Base-by-base conservation (phyloP, 2,888 invertebrate species). In the Brachylomia viminalis region DNA sequence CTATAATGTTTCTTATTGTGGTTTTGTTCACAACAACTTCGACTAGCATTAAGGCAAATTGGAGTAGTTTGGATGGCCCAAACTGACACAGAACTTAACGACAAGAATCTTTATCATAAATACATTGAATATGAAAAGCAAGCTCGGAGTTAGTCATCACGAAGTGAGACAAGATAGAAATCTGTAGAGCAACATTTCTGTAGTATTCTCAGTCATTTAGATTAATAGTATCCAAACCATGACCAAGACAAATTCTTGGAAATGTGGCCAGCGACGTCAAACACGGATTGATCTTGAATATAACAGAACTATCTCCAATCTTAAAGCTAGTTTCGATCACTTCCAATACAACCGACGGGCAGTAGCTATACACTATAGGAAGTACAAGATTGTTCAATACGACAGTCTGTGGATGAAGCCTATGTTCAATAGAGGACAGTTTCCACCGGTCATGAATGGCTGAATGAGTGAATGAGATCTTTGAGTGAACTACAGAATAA, bases 381-480 rank as follows among this genome's bases (percentile, higher is more conserved):
- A 38, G 59, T 68, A 64, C 77, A 23, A 73, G 71, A 82, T 85
- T 42, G 82, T 85, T 83, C 71, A 71, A 83, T 77, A 82, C 73
- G 84, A 59, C n/a, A 66, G 70, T 23, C 85, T 77, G 70, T 73
- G 59, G 76, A 54, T 71, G 72, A 82, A 77, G 64, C 77, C 72
- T 71, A 61, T 66, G 72, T 77, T 77, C 82, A 72, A 76, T 74
- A 45, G 73, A 72, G 30, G 82, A 83, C 85, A 77, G 83, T 82
- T 85, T 85, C 83, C 77, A 77, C 38, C 73, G 61, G 82, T 71
- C 82, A 85, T 83, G 83, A 83, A 85, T 83, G 52, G 61, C 56
- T 85, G 72, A 82, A 85, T 85, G 77, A 85, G 70, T 75, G 85
- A 80, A 84, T 85, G 70, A 65, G 65, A 72, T 77, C 83, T 83